Base-by-base conservation (phyloP, 1,140 invertebrate species). In the Magallana ariakensis region DNA sequence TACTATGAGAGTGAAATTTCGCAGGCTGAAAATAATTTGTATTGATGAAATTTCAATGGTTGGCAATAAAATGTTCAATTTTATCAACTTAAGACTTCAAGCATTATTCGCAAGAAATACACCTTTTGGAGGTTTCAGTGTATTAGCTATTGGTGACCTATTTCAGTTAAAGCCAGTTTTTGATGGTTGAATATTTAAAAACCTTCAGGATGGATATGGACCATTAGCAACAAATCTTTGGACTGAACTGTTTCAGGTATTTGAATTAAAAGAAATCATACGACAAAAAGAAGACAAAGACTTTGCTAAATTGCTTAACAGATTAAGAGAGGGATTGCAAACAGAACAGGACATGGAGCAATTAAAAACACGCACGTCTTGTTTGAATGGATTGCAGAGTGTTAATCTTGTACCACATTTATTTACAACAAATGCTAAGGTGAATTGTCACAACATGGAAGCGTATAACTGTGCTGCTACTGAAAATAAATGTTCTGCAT, bases 221-320 rank as follows among this genome's bases (percentile, higher is more conserved):
- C 11, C 22, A n/a, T n/a, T 90, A 9, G 87, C 89, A 26, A 81
- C 15, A 11, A 90, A 90, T 84, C 56, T 90, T 5, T 90, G 89
- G 89, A 84, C 80, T 80, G 82, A 90, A 10, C 46, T 82, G 13
- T 90, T 90, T 55, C 22, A 54, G 19, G 83, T 90, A 90, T 90
- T 11, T 33, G 33, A 33, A 33, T 33, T 33, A 33, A 33, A 33
- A 33, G 33, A 33, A 33, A 33, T 33, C 33, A 90, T 89, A 85
- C 9, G 89, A 56, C 87, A 89, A 55, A 90, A 87, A 87, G 89
- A 88, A 55, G 85, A 86, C 54, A 58, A 62, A 46, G 16, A 57
- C 8, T 90, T 90, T 87, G 70, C 87, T 13, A 13, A 90, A 53
- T 26, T 88, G 13, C 66, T 90, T 16, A 90, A 90, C 80, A 83